Base-by-base conservation (phyloP, 2,888 invertebrate species). In the Troilus luridus region DNA sequence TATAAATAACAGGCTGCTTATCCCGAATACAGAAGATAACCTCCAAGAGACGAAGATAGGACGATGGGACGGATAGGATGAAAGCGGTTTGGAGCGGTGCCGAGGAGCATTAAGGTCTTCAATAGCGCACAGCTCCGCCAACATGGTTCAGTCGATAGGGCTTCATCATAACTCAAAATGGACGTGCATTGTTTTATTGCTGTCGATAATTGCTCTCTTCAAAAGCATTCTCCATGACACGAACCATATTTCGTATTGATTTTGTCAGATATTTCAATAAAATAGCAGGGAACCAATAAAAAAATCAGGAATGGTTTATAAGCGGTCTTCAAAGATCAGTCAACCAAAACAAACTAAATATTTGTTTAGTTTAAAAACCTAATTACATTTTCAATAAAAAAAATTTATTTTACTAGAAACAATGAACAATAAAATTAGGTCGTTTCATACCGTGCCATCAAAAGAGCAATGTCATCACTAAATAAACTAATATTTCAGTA, bases 141-240 rank as follows among this genome's bases (percentile, higher is more conserved):
- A 77, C 72, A 77, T 77, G 14, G 72, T 7, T 21, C 14, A 12
- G 1, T 7, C 27, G 72, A 77, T 77, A 77, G 19, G 8, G 9
- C 72, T 77, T 19, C 8, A 41, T 41, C 7, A 77, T 77, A 77
- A 77, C 41, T 77, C 72, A 41, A 41, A 41, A 41, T 21, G 17
- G 17, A 7, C 72, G 7, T 8, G 27, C 7, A 41, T 77, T 77
- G 72, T 11, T 77, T 77, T 77, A 77, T 27, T 77, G 17, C 27
- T 41, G 11, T 77, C 72, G 72, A 77, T 77, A 77, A 77, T 77
- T 77, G 72, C 72, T 41, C 72, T 77, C 64, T 21, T 64, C 8
- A 64, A 64, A 59, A 14, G 59, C 59, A 59, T 10, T 41, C 41
- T 41, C 41, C 41, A 41, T 41, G 41, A 41, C 41, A 41, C 59